Evolutionary conservation across 2,888 invertebrate genomes (phyloP).

Genomic region (Syritta pipiens): DNA sequence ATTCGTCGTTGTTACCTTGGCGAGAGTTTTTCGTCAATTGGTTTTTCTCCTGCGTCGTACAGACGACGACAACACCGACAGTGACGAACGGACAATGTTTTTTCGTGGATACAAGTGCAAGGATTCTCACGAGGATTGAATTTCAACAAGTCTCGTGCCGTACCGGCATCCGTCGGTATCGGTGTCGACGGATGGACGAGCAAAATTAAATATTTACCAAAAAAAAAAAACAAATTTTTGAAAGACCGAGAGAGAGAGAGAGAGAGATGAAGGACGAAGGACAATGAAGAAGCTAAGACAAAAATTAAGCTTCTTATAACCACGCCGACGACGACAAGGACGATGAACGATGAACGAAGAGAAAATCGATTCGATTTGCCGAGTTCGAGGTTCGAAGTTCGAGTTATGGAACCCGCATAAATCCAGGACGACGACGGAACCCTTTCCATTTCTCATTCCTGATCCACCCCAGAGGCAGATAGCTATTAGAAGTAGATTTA

Average conservation of each 20-base stretch:
- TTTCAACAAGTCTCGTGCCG: constrained; percentile 74
- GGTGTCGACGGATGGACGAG: constrained; percentile 69
- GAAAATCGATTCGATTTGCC: constrained; percentile 18
- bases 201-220: constrained; percentile 68
- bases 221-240: constrained; percentile 52
- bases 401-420: constrained; percentile 66
- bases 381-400: too few relatives aligned
- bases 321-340: constrained; percentile 36
- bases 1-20: constrained; percentile 53
- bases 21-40: constrained; percentile 31
- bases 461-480: constrained; percentile 45
- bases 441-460: constrained; percentile 24
- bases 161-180: constrained; percentile 31
- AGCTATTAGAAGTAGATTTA: constrained; percentile 70
- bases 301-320: constrained; percentile 54
- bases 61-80: constrained; percentile 1
- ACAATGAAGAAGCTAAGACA: constrained; percentile 53
- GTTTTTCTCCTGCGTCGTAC: constrained; percentile 12
- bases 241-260: constrained; percentile 8
- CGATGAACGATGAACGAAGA: too few relatives aligned
- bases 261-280: constrained; percentile 37
- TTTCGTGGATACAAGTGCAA: constrained; percentile 73
- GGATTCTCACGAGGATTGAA: constrained; percentile 78
- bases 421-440: constrained; percentile 17
- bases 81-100: constrained; percentile 31